phyloP scores from a whole-genome alignment of 1,140 invertebrate species.

The Metaphire vulgaris region DNA sequence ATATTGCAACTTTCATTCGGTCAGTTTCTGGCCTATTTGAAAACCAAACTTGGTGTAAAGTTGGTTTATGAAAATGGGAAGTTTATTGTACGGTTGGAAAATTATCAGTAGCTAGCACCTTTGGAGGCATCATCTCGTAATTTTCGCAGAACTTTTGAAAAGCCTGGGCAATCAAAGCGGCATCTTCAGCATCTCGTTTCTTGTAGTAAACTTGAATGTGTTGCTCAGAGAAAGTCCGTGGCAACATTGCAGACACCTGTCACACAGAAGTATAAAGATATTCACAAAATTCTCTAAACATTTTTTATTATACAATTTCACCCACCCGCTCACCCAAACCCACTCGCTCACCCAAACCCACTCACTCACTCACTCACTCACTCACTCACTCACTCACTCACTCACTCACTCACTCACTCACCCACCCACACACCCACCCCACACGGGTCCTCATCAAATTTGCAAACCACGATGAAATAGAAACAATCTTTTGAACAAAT shows the following conservation, averaged over 20 bases:
- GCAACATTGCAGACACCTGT: background rate
- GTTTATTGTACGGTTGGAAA: background rate
- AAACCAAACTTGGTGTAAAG: background rate
- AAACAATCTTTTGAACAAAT: background rate
- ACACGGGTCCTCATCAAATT: background rate
- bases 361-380: background rate
- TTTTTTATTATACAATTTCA: background rate
- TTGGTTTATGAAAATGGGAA: background rate
- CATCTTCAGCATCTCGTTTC: background rate
- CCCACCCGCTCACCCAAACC: background rate
- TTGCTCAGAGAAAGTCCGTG: background rate
- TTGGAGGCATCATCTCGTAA: background rate
- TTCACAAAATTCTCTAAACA: background rate
- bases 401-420: background rate
- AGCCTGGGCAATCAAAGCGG: background rate
- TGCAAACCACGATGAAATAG: background rate
- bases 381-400: background rate
- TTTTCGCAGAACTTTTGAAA: background rate
- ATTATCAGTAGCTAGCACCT: background rate
- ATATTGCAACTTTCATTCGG: background rate
- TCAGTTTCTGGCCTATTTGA: background rate
- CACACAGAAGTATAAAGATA: background rate
- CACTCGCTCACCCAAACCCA: background rate
- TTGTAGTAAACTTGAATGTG: background rate
- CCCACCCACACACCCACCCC: background rate